These are phyloP conservation scores for Aradophagus sp. DNA, from an alignment of 1,140 invertebrate genomes.

Conservation along the genomic window DNA sequence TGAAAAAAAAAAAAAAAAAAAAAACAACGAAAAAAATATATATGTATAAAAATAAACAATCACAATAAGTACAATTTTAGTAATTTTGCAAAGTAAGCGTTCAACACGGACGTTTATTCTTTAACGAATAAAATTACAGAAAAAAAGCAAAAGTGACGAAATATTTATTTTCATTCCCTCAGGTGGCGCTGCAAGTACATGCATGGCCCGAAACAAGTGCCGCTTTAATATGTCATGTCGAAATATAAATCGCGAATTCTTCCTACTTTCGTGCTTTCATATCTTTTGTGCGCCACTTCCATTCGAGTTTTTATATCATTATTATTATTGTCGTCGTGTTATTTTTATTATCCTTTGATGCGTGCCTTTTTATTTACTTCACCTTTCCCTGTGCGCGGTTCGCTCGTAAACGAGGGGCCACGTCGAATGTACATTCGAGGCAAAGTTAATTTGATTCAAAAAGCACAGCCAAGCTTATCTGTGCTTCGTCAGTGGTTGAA, in stretches of 20 bases:
- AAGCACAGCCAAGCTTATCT: conserved; percentile 34
- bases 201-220: conserved; percentile 44
- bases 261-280: conserved; percentile 42
- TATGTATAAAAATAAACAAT: too few relatives aligned
- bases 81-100: too few relatives aligned
- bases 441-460: conserved; percentile 52
- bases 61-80: too few relatives aligned
- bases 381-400: conserved; percentile 17
- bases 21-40: too few relatives aligned
- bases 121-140: too few relatives aligned
- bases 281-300: conserved; percentile 27
- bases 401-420: not conserved
- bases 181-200: conserved; percentile 27
- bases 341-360: conserved; percentile 41
- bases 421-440: conserved; percentile 29
- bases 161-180: conserved; percentile 45
- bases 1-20: too few relatives aligned
- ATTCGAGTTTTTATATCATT: conserved; percentile 33
- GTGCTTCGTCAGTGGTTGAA: conserved; percentile 5
- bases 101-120: too few relatives aligned
- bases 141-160: too few relatives aligned
- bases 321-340: conserved; percentile 35
- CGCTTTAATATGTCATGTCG: conserved; percentile 56
- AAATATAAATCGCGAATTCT: conserved; percentile 53
- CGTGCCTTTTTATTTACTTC: conserved; percentile 24